Base-by-base conservation (phyloP, 2,888 invertebrate species). In the Sesamia inferens region DNA sequence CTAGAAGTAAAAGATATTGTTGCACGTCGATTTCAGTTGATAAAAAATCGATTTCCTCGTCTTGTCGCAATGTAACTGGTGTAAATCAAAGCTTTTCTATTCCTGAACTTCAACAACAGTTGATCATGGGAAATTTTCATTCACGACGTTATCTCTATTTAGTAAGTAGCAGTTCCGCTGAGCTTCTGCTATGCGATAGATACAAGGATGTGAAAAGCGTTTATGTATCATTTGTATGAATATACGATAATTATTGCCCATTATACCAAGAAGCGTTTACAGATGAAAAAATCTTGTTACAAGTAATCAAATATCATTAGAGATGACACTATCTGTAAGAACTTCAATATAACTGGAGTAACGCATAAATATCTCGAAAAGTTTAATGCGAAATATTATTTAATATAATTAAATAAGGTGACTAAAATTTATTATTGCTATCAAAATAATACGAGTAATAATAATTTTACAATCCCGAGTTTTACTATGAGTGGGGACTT, bases 381-480 rank as follows among this genome's bases (percentile, higher is more conserved):
- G 16, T 64, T 71, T 24, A 66, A 54, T 67, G 71, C 74, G 31
- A 84, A 84, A 75, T 73, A 68, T 68, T 5, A 73, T 72, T 78
- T 67, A 7, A 67, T 62, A 78, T 84, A 80, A 84, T 79, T 82
- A 76, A 31, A 68, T 86, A 86, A 85, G 82, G 84, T 89, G 85
- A 83, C 82, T 85, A 79, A 85, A 89, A 88, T 90, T 91, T 91
- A 91, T 89, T 82, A 84, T 85, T 86, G 84, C 88, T 85, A 90
- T 92, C 88, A 90, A 90, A 90, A 88, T 89, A 90, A 88, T 88
- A 88, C 85, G 73, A 83, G 81, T 87, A 85, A 87, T 89, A 86
- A 88, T 87, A 87, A 85, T 90, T 91, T 89, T 89, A 89, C 88
- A 89, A 90, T 90, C 88, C 88, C 87, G 71, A 85, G 85, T 89